These are phyloP conservation scores for Podarcis raffonei DNA, from an alignment of 2,113 vertebrate species.

Conservation along the genomic window DNA sequence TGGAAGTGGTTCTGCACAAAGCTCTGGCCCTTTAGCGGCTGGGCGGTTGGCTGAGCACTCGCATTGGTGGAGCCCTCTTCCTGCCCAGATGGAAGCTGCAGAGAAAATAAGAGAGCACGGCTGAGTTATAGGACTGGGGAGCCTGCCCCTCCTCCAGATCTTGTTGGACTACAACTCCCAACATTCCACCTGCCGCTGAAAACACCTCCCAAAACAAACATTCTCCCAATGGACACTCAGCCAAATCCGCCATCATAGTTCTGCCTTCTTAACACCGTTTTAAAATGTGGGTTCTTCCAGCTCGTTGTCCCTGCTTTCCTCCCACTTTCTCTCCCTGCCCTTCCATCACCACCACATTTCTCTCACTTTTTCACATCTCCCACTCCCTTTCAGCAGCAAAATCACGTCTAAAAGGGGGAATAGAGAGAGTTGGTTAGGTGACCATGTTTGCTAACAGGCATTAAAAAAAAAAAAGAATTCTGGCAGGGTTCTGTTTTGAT, in stretches of 20 bases:
- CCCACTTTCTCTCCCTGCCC: neutral
- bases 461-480: neutral
- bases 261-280: neutral
- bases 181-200: neutral
- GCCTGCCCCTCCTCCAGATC: too few relatives aligned
- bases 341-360: neutral
- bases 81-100: constrained; percentile 65
- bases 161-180: too few relatives aligned
- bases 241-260: neutral
- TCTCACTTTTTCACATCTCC: constrained; percentile 10
- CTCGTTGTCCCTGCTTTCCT: neutral
- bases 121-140: neutral
- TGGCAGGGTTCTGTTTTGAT: neutral
- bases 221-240: neutral
- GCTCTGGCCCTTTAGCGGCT: constrained; percentile 78
- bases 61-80: constrained; percentile 62
- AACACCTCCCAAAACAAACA: neutral
- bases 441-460: neutral
- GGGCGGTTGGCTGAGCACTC: constrained; percentile 41
- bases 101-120: constrained; percentile 18
- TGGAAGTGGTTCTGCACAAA: constrained; percentile 96
- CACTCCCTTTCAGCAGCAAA: neutral
- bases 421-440: neutral
- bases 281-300: neutral
- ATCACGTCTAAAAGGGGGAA: neutral